Evolutionary conservation across 2,797 vertebrate species (phyloP).

Genomic region (Rhynchotus rufescens): DNA sequence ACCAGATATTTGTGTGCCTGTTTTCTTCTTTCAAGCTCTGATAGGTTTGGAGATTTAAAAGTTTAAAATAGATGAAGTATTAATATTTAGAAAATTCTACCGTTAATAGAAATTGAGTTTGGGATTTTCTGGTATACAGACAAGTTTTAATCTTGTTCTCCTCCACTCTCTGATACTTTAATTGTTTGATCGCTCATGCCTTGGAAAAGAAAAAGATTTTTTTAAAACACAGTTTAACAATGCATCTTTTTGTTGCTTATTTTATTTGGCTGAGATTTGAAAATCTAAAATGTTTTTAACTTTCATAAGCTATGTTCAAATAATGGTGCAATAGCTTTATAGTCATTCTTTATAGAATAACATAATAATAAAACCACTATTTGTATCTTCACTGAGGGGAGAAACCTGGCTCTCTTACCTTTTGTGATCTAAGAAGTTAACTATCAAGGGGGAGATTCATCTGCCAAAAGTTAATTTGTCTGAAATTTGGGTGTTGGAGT

Average conservation of each 20-base stretch:
- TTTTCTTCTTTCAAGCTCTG: not conserved
- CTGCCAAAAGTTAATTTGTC: not conserved
- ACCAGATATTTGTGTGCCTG: not conserved
- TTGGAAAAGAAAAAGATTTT: not conserved
- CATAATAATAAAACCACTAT: not conserved
- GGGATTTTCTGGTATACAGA: not conserved
- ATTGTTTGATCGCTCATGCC: not conserved
- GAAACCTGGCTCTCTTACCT: not conserved
- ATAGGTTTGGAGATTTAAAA: not conserved
- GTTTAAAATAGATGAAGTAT: not conserved
- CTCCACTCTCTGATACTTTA: too few relatives aligned
- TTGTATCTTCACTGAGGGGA: not conserved
- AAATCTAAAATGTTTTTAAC: not conserved
- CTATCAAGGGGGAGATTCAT: not conserved
- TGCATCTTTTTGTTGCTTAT: not conserved
- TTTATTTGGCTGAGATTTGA: not conserved
- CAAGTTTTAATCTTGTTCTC: not conserved
- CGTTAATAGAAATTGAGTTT: too few relatives aligned
- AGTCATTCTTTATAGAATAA: not conserved
- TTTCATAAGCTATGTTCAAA: not conserved
- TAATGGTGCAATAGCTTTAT: not conserved
- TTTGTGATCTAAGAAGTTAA: not conserved
- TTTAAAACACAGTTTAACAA: not conserved
- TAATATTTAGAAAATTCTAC: not conserved
- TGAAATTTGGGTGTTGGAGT: slow-evolving; percentile 9